Base-by-base conservation (phyloP, 2,888 invertebrate genomes). In the Cylloceria caligata region DNA sequence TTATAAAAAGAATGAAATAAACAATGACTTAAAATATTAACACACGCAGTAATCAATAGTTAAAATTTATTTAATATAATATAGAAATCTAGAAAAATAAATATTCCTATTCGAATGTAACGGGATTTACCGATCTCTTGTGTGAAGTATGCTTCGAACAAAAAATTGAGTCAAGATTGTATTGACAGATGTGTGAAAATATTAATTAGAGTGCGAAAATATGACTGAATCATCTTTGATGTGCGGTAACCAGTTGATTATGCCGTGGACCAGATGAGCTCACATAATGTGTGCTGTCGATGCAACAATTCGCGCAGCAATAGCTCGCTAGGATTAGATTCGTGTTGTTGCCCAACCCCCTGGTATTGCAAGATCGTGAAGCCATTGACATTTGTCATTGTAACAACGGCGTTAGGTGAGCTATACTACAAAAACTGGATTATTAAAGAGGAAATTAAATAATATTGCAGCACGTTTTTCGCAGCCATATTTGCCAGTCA, bases 401-500 rank as follows among this genome's bases (percentile, higher is more conserved):
- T 92, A 16, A 91, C 91, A 4, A 88, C 90, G 60, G 83, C 91
- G 75, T 81, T 92, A 67, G 91, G 92, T 92, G 85, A 85, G 64
- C 45, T n/a, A 39, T 55, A 1, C 27, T 19, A 16, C 21, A 24
- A 11, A 11, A 2, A 11, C 34, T 13, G 2, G 30, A 55, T 16
- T 0, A 2, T 52, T 24, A 24, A 52, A 24, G 0, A 2, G 11
- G 11, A 24, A 24, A 11, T 11, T 9, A 21, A 49, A 49, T 19
- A 21, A 19, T 42, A 36, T 60, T 75, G 0, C 21, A 27, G 55
- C 16, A 16, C 55, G n/a, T 27, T 64, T 52, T 11, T 16, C 16
- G 27, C 45, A 92, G 92, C 91, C 0, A 88, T 92, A 87, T 90
- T 91, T 6, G 89, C 90, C 34, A 88, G 90, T 57, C 91, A 92